Evolutionary conservation across 2,888 invertebrate species (phyloP), one percentile per base, ranked within the genome.

Genomic region (Syrphus vitripennis): DNA sequence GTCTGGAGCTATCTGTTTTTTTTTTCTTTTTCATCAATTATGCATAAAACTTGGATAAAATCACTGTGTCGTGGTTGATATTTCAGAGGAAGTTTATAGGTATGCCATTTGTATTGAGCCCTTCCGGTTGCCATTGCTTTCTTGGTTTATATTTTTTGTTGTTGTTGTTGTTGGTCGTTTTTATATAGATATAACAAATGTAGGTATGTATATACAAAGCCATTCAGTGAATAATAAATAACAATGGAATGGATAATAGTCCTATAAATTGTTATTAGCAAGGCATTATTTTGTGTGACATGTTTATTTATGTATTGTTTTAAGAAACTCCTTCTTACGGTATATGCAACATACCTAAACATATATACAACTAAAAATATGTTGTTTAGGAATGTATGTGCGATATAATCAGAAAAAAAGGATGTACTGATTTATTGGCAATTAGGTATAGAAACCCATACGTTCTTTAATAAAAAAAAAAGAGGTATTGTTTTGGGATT

Each of bases 191-290:
- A 21, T 24, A 12, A 0, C 3, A n/a, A n/a, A n/a, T n/a, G n/a
- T n/a, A n/a, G n/a, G n/a, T n/a, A n/a, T n/a, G n/a, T n/a, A n/a
- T 37, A 14, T 37, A 77, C 65, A 50, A 45, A 63, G 72, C 82
- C 82, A 86, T 81, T 86, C 78, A 74, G 74, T 86, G 82, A 48
- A 70, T 69, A 78, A 86, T 86, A 82, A 86, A 86, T 82, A 82
- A 74, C 77, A 82, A 70, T 70, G 77, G 74, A 77, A 74, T 65
- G 82, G 82, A 82, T 86, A 86, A 86, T 86, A 86, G 82, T 82
- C 86, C 82, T 65, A 82, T 86, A 86, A 86, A 86, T 86, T 82
- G 82, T 86, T 86, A 86, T 86, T 86, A 86, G 82, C 74, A 74
- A 78, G 82, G 77, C 86, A 86, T 86, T 86, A 82, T 81, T 86